These are phyloP conservation scores for Brenthis ino DNA, from an alignment of 2,888 invertebrate species.

Conservation along the genomic window DNA sequence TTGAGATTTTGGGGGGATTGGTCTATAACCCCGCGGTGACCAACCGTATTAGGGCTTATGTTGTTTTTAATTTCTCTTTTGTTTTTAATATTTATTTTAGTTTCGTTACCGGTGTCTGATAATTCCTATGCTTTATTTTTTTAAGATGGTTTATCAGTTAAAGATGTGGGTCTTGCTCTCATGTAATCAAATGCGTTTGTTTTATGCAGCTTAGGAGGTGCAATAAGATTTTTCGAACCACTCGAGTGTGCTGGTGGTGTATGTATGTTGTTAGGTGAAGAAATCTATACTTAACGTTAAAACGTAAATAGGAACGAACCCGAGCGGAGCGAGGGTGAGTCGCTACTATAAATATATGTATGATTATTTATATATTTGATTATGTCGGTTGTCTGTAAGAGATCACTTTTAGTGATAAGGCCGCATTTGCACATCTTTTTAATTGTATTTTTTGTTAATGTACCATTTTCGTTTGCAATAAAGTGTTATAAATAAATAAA, in stretches of 20 bases:
- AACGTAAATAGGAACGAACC: too few relatives aligned
- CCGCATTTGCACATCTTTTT: too few relatives aligned
- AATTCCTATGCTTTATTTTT: slow-evolving; percentile 1
- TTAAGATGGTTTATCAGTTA: slow-evolving; percentile 14
- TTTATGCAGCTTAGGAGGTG: slow-evolving; percentile 9
- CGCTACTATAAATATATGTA: too few relatives aligned
- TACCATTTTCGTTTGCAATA: too few relatives aligned
- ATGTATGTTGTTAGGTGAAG: slow-evolving; percentile 17
- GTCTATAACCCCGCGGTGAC: slow-evolving; percentile 38
- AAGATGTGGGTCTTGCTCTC: slow-evolving; percentile 11
- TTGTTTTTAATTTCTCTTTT: slow-evolving; percentile 15
- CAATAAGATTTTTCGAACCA: neutral
- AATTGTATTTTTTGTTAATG: too few relatives aligned
- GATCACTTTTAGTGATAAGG: too few relatives aligned
- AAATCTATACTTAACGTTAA: too few relatives aligned
- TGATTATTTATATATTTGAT: too few relatives aligned
- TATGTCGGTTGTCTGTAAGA: too few relatives aligned
- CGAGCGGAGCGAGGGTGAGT: too few relatives aligned
- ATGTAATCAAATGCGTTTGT: slow-evolving; percentile 19
- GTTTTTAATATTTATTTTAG: neutral
- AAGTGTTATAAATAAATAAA: too few relatives aligned
- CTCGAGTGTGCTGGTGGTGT: neutral
- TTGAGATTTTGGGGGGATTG: slow-evolving; percentile 26
- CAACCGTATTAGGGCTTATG: slow-evolving; percentile 34
- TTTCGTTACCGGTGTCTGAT: slow-evolving; percentile 13